These are phyloP conservation scores for Hippotragus niger DNA, from an alignment of 2,113 vertebrate genomes.

Conservation along the genomic window DNA sequence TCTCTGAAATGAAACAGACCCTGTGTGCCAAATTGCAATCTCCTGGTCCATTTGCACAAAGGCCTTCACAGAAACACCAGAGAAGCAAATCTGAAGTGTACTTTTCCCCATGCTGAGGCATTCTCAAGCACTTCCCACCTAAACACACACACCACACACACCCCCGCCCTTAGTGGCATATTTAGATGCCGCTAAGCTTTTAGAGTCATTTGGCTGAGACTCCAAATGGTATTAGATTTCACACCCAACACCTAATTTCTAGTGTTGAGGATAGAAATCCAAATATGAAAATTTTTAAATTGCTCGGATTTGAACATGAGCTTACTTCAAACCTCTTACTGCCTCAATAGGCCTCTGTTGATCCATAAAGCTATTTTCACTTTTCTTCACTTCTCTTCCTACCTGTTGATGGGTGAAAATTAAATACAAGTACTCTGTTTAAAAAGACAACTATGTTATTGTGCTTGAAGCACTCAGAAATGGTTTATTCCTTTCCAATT, in stretches of 20 bases:
- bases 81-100: background rate
- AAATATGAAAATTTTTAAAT: slow-evolving; percentile 47
- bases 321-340: slow-evolving; percentile 12
- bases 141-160: background rate
- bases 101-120: background rate
- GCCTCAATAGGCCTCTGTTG: background rate
- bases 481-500: slow-evolving; percentile 51
- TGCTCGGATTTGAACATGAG: slow-evolving; percentile 12
- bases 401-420: slow-evolving; percentile 8
- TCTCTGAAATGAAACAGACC: background rate
- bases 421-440: slow-evolving; percentile 40
- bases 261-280: slow-evolving; percentile 24
- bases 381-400: slow-evolving; percentile 63
- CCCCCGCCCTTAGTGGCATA: background rate
- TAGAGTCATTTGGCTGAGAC: background rate
- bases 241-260: slow-evolving; percentile 39
- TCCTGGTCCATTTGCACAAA: background rate
- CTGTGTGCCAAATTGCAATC: background rate
- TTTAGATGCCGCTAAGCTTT: background rate
- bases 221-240: background rate
- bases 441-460: slow-evolving; percentile 30
- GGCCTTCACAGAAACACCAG: background rate
- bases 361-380: slow-evolving; percentile 56
- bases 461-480: slow-evolving; percentile 37
- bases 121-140: background rate